Percentiles rank a stretch among this genome's conserved stretches.
Conservation (phyloP, 2,113 vertebrate genomes). For the Clarias batrachus region DNA sequence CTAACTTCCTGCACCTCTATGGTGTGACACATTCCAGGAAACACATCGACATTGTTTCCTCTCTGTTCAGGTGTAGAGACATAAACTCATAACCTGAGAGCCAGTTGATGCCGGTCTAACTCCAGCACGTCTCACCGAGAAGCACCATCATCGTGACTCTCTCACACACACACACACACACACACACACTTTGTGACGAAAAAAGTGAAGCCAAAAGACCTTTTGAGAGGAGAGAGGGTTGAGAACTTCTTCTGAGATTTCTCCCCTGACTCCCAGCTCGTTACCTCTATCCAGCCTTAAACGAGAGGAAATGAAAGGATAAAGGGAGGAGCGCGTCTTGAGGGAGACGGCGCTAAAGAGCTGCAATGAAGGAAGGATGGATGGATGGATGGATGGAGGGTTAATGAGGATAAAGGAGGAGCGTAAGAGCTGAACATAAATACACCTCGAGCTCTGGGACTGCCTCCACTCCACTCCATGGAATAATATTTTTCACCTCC, state of each 20-base stretch:
- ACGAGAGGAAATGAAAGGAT: not conserved
- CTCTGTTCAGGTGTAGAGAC: not conserved
- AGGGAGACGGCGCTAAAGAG: slow-evolving; percentile 43
- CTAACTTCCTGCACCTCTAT: slow-evolving; percentile 73
- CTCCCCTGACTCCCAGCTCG: slow-evolving; percentile 28
- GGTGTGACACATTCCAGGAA: slow-evolving; percentile 76
- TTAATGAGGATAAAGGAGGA: slow-evolving; percentile 32
- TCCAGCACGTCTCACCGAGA: too few species aligned
- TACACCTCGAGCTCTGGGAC: slow-evolving; percentile 63
- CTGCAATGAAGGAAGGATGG: slow-evolving; percentile 25
- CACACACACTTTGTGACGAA: not conserved
- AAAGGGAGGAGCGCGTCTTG: slow-evolving; percentile 4
- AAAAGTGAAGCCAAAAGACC: not conserved
- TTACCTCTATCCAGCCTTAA: not conserved
- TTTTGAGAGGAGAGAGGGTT: not conserved
- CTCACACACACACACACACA: too few species aligned
- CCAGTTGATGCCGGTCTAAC: not conserved
- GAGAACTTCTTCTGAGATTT: not conserved
- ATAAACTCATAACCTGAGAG: not conserved
- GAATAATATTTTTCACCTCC: slow-evolving; percentile 72
- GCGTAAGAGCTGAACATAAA: slow-evolving; percentile 61
- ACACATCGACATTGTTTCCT: slow-evolving; percentile 38
- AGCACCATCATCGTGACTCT: not conserved
- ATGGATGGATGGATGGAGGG: slow-evolving; percentile 59
- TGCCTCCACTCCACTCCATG: slow-evolving; percentile 54